Evolutionary conservation across 30 jellyfish, hydroid and myxozoan species (phyloP).

Genomic region (Pseudorhiza aurosa): DNA sequence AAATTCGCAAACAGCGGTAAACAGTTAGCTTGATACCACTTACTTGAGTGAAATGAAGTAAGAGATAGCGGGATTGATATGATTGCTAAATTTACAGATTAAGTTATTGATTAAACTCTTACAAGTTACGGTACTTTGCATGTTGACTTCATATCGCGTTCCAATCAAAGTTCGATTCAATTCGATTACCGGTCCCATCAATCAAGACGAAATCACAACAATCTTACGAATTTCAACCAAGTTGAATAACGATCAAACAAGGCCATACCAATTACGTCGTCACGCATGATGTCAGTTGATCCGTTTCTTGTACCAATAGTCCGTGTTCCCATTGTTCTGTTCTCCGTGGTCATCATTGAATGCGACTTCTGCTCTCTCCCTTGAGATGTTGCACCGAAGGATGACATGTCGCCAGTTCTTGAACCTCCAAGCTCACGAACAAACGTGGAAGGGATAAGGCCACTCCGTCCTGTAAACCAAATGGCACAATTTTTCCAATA

Average conservation of each 20-base stretch:
- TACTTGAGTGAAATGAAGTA: too few relatives aligned
- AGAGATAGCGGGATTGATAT: too few relatives aligned
- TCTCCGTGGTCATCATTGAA: constrained; percentile 10
- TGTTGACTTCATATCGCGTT: too few relatives aligned
- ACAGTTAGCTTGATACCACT: too few relatives aligned
- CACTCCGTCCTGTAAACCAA: constrained; percentile 71
- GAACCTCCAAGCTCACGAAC: constrained; percentile 70
- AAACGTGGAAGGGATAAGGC: constrained; percentile 89
- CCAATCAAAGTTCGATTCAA: too few relatives aligned
- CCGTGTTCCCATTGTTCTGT: constrained; percentile 1
- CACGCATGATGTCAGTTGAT: constrained; percentile 47
- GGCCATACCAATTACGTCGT: constrained; percentile 63
- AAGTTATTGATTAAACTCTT: too few relatives aligned
- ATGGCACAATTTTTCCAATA: background rate
- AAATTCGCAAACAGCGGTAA: too few relatives aligned
- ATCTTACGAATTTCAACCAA: too few relatives aligned
- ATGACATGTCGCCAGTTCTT: constrained; percentile 19
- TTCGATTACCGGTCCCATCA: too few relatives aligned
- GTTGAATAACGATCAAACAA: background rate
- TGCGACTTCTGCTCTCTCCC: constrained; percentile 37
- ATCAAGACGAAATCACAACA: too few relatives aligned
- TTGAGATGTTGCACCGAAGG: constrained; percentile 29
- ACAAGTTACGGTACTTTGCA: too few relatives aligned
- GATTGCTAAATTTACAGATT: too few relatives aligned
- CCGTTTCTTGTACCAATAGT: constrained; percentile 42